Evolutionary conservation across 1,140 invertebrate species (phyloP), one percentile per base, ranked within the genome.

Genomic region (Penaeus chinensis): DNA sequence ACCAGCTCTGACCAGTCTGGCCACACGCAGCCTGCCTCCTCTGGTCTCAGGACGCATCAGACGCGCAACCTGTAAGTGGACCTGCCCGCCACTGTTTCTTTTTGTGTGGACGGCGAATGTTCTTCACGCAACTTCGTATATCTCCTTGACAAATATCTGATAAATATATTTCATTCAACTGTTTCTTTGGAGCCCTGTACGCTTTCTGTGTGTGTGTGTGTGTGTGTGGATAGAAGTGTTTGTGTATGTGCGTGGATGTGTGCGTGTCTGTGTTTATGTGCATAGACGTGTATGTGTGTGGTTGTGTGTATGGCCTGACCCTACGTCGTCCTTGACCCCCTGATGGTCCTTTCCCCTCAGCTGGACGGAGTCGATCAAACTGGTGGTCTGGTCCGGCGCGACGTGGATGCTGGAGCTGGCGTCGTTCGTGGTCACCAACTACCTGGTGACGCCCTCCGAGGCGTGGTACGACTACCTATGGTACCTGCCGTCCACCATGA

Each of bases 401-500:
- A 90, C 89, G 10, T 90, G 89, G 89, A 63, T 90, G 42, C 47
- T 89, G 84, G 89, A 90, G 66, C 83, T 90, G 24, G 54, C 87
- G 8, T 82, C 77, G 24, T 90, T 90, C 60, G 71, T 90, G 24
- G 62, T 90, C 63, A 74, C 86, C 20, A 78, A 71, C 13, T 90
- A 85, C 47, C 61, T 88, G 10, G 79, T 80, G 18, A 77, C 42
- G 22, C 89, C 83, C 22, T 82, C 82, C 3, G 87, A 89, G 81
- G 85, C 84, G 18, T 90, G 89, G 89, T 89, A 90, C 78, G 84
- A 89, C 84, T 90, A 90, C 76, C 81, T 90, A 7, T 90, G 89
- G 89, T 90, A 90, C 65, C 27, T 90, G 22, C 89, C 89, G 4
- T 84, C 87, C 42, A 84, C 81, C 76, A 62, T 90, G 10, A 90